These are phyloP conservation scores for Eulimnadia texana DNA, from an alignment of 1,140 invertebrate species.

Conservation along the genomic window DNA sequence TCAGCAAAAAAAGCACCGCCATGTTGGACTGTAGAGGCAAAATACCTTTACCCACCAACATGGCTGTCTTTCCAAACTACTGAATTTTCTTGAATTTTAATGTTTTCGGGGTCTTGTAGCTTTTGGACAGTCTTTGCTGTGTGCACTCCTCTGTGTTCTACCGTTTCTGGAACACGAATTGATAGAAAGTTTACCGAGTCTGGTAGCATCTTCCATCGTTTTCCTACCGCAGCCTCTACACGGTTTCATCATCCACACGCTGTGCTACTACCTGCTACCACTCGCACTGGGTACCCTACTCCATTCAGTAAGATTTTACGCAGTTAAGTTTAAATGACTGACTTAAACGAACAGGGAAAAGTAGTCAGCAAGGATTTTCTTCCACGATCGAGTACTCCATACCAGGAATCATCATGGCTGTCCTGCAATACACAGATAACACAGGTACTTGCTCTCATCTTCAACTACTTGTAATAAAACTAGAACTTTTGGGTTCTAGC, in stretches of 20 bases:
- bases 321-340: neutral
- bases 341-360: neutral
- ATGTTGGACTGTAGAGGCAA: neutral
- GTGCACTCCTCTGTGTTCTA: conserved; percentile 78
- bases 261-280: conserved; percentile 92
- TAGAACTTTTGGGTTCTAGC: conserved; percentile 35
- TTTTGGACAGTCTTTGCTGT: conserved; percentile 77
- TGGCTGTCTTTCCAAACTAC: neutral
- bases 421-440: conserved; percentile 89
- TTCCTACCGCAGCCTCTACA: conserved; percentile 79
- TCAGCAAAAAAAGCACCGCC: too few species aligned
- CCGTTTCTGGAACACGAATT: conserved; percentile 93
- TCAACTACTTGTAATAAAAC: neutral
- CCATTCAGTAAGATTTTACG: neutral
- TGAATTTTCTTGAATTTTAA: conserved; percentile 2
- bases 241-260: conserved; percentile 84
- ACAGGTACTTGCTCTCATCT: conserved; percentile 47
- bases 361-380: neutral
- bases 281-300: conserved; percentile 67
- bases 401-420: conserved; percentile 90
- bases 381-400: conserved; percentile 52
- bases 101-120: conserved; percentile 40
- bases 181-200: conserved; percentile 86
- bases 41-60: neutral
- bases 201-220: conserved; percentile 83